phyloP scores from a whole-genome alignment of 2,113 vertebrate genomes.

The Neotoma lepida region DNA sequence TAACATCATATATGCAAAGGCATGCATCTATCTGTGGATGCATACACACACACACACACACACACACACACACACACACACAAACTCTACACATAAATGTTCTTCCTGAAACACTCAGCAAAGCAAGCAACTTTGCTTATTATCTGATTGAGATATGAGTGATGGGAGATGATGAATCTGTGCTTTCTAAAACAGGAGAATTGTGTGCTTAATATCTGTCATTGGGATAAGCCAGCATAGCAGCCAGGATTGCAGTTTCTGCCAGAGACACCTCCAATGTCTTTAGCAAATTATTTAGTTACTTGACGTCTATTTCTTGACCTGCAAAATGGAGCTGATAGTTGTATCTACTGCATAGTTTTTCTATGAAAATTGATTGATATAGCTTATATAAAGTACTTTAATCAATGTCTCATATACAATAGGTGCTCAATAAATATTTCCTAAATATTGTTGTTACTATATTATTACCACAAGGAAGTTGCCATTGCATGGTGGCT shows the following conservation, averaged over 20 bases:
- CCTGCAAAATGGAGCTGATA: background rate
- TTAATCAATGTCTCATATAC: slow-evolving; percentile 41
- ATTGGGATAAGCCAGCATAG: background rate
- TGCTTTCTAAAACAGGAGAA: background rate
- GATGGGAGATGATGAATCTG: background rate
- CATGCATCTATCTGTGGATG: background rate
- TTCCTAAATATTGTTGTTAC: background rate
- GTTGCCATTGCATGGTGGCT: background rate
- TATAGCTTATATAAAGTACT: background rate
- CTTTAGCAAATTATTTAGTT: background rate
- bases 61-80: background rate
- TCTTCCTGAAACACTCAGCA: slow-evolving; percentile 36
- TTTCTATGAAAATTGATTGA: slow-evolving; percentile 32
- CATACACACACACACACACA: background rate
- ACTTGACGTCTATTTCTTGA: background rate
- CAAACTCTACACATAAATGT: background rate
- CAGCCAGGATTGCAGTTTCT: background rate
- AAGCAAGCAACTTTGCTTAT: background rate
- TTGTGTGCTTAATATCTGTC: background rate
- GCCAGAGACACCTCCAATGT: background rate
- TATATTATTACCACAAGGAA: background rate
- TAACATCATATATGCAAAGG: background rate
- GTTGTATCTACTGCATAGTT: background rate
- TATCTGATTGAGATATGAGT: background rate
- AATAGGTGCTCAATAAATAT: background rate